phyloP scores from a whole-genome alignment of 1,140 invertebrate species.

The Conus ventricosus region DNA sequence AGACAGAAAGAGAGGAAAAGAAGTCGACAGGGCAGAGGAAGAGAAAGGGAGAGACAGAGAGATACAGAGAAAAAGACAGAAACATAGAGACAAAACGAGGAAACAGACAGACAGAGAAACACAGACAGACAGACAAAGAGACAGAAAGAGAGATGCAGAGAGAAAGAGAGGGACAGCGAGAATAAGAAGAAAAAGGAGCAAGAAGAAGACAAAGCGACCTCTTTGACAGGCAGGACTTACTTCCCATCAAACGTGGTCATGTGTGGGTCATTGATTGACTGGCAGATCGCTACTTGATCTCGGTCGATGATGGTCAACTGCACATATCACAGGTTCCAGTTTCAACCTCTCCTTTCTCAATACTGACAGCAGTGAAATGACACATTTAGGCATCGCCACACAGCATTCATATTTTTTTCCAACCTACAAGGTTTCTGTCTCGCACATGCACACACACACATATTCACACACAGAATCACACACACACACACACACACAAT shows the following conservation, averaged over 20 bases:
- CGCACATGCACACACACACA: too few species aligned
- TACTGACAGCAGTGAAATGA: too few species aligned
- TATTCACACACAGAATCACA: too few species aligned
- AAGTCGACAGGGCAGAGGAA: too few species aligned
- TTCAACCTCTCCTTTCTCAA: too few species aligned
- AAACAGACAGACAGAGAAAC: neutral
- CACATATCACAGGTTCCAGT: constrained; percentile 26
- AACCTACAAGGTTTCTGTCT: too few species aligned
- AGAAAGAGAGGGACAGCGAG: neutral
- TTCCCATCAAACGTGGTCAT: constrained; percentile 64
- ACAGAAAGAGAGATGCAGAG: neutral
- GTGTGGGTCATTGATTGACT: constrained; percentile 70
- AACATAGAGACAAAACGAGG: neutral
- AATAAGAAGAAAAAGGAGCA: neutral
- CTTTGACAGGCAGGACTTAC: constrained; percentile 41
- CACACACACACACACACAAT: too few species aligned
- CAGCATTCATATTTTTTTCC: too few species aligned
- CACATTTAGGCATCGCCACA: too few species aligned
- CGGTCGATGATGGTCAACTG: constrained; percentile 61
- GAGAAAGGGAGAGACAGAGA: neutral
- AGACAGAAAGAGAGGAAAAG: too few species aligned
- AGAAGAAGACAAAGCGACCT: neutral
- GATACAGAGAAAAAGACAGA: neutral
- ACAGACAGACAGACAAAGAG: neutral
- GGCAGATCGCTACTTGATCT: constrained; percentile 62